A percentile compares a stretch with the other conserved stretches of the same genome.
phyloP scores from a whole-genome alignment of 2,797 vertebrate genomes.

The Rhinophrynus dorsalis region DNA sequence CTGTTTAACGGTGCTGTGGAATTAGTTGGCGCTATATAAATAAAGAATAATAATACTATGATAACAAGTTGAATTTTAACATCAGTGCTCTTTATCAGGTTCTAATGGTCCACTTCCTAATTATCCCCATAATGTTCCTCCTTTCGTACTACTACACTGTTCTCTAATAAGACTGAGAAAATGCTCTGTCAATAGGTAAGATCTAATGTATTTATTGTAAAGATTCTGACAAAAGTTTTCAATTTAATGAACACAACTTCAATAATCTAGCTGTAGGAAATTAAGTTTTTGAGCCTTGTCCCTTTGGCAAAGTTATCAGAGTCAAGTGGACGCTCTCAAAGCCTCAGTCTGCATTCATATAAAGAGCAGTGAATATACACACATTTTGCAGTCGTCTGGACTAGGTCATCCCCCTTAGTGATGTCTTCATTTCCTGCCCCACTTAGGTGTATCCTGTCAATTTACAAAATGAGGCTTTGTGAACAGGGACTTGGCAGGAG shows the following conservation, averaged over 20 bases:
- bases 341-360: slow-evolving; percentile 11
- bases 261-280: slow-evolving; percentile 20
- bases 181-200: too few species aligned
- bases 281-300: slow-evolving; percentile 18
- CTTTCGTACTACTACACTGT: too few species aligned
- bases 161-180: too few species aligned
- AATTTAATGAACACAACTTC: background rate
- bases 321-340: slow-evolving; percentile 15
- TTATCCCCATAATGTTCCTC: too few species aligned
- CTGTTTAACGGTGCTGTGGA: too few species aligned
- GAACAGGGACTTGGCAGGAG: slow-evolving; percentile 32
- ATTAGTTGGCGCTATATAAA: too few species aligned
- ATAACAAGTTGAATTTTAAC: too few species aligned
- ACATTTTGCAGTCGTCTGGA: slow-evolving; percentile 32
- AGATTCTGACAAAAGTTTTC: too few species aligned
- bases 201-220: too few species aligned
- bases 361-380: slow-evolving; percentile 11
- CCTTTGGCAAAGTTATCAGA: slow-evolving; percentile 16
- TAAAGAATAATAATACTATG: too few species aligned
- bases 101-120: too few species aligned
- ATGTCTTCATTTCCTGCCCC: slow-evolving; percentile 49
- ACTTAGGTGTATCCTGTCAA: slow-evolving; percentile 47
- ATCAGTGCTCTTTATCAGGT: too few species aligned
- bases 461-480: slow-evolving; percentile 43
- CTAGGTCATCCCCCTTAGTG: slow-evolving; percentile 37